Conservation (phyloP, 2,113 vertebrate genomes). For the Shinisaurus crocodilurus region DNA sequence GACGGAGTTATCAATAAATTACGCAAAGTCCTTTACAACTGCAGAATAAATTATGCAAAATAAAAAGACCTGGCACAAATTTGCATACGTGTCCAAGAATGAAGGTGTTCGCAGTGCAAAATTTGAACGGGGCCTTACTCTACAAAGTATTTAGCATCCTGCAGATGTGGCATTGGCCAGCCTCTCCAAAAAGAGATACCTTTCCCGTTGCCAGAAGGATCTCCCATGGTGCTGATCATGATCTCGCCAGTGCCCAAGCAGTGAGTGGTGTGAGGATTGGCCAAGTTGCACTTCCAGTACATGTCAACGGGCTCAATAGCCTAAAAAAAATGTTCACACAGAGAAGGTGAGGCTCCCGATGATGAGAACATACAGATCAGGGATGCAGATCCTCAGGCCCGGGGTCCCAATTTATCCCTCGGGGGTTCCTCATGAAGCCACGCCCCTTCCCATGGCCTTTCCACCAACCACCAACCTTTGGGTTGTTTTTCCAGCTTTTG, state of each 20-base stretch:
- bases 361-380: no score
- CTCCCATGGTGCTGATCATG: conserved; percentile 91
- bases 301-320: conserved; percentile 86
- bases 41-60: neutral
- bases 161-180: neutral
- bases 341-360: neutral
- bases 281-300: conserved; percentile 81
- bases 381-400: no score
- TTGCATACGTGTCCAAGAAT: neutral
- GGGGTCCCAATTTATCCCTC: no score
- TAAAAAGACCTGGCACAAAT: neutral
- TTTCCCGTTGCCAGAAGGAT: conserved; percentile 87
- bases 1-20: neutral
- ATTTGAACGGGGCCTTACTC: neutral
- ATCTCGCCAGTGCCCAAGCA: conserved; percentile 91
- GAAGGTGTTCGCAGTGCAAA: neutral
- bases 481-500: no score
- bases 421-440: no score
- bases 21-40: no score
- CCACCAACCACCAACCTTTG: no score
- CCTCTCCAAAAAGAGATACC: conserved; percentile 71
- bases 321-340: conserved; percentile 58
- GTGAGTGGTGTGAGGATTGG: conserved; percentile 89
- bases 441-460: no score
- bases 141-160: neutral